A percentile compares a stretch with the other conserved stretches of the same genome.
Conservation (phyloP, 2,888 invertebrate genomes). For the Epinotia nisella region DNA sequence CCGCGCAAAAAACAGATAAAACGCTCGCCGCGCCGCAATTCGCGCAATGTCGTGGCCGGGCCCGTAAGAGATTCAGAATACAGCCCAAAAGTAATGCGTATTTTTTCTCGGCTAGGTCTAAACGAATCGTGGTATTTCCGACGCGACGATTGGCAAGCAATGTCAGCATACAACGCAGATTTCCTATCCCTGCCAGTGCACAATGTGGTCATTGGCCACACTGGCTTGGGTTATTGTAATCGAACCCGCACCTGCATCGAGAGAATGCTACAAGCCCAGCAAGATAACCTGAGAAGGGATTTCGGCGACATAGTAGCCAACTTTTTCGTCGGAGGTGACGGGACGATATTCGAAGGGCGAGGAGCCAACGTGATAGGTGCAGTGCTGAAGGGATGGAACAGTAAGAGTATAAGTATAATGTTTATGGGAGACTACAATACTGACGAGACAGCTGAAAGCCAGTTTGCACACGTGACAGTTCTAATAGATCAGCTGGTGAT, state of each 20-base stretch:
- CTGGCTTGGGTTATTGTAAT: constrained; percentile 60
- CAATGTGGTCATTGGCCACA: constrained; percentile 69
- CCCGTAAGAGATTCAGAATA: too few relatives aligned
- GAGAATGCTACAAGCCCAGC: constrained; percentile 61
- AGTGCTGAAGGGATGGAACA: constrained; percentile 65
- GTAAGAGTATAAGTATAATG: constrained; percentile 65
- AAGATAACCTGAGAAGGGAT: constrained; percentile 59
- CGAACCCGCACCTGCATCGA: constrained; percentile 63
- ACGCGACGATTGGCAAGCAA: constrained; percentile 74
- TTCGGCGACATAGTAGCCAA: constrained; percentile 72
- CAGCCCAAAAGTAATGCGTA: constrained; percentile 23
- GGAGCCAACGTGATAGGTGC: constrained; percentile 69
- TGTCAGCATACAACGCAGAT: constrained; percentile 59
- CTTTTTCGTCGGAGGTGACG: constrained; percentile 70
- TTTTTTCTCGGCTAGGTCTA: constrained; percentile 65
- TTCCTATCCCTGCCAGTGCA: constrained; percentile 63
- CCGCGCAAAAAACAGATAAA: too few relatives aligned
- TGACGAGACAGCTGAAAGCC: constrained; percentile 54
- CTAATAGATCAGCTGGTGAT: constrained; percentile 61
- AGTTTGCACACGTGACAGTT: constrained; percentile 63
- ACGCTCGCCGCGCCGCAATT: too few relatives aligned
- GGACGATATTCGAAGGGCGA: constrained; percentile 72
- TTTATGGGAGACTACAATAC: constrained; percentile 70
- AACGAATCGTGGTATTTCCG: constrained; percentile 74
- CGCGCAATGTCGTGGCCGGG: too few relatives aligned